phyloP scores from a whole-genome alignment of 2,113 vertebrate genomes.

The Scartelaos histophorus region DNA sequence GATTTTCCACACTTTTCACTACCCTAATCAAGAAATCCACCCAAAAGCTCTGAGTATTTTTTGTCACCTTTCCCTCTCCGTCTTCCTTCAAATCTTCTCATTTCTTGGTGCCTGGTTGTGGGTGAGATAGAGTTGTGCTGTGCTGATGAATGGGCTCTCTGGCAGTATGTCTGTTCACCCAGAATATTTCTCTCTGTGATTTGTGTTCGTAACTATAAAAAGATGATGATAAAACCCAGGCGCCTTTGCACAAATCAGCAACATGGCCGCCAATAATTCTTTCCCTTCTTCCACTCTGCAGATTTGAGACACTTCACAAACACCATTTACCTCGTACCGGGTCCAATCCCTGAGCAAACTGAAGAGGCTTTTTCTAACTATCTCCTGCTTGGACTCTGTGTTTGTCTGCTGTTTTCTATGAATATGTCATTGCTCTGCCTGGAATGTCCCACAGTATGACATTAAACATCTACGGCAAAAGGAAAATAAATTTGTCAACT shows the following conservation, averaged over 20 bases:
- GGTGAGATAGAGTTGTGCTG: slow-evolving; percentile 14
- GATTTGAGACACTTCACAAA: slow-evolving; percentile 62
- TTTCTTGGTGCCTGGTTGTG: slow-evolving; percentile 1
- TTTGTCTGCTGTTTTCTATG: slow-evolving; percentile 17
- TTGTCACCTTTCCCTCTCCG: not conserved
- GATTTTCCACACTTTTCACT: no score
- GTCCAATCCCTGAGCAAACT: slow-evolving; percentile 55
- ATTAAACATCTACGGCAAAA: no score
- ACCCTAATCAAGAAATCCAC: slow-evolving; percentile 1
- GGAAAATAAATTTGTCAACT: no score
- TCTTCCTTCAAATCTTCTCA: slow-evolving; percentile 14
- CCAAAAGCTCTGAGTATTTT: slow-evolving; percentile 4
- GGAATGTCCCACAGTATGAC: no score
- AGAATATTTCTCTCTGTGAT: slow-evolving; percentile 24
- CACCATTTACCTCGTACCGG: slow-evolving; percentile 60
- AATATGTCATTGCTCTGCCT: no score
- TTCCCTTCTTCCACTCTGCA: slow-evolving; percentile 29
- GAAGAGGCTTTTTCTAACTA: slow-evolving; percentile 72
- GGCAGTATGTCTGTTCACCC: not conserved
- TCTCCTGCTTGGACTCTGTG: slow-evolving; percentile 58
- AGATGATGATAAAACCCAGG: slow-evolving; percentile 8
- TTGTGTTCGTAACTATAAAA: slow-evolving; percentile 20
- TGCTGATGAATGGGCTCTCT: slow-evolving; percentile 19
- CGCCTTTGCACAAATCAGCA: slow-evolving; percentile 39
- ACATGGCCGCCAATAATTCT: slow-evolving; percentile 39